These are phyloP conservation scores for Psittacara wagleri DNA, from an alignment of 2,113 vertebrate species.

Conservation along the genomic window DNA sequence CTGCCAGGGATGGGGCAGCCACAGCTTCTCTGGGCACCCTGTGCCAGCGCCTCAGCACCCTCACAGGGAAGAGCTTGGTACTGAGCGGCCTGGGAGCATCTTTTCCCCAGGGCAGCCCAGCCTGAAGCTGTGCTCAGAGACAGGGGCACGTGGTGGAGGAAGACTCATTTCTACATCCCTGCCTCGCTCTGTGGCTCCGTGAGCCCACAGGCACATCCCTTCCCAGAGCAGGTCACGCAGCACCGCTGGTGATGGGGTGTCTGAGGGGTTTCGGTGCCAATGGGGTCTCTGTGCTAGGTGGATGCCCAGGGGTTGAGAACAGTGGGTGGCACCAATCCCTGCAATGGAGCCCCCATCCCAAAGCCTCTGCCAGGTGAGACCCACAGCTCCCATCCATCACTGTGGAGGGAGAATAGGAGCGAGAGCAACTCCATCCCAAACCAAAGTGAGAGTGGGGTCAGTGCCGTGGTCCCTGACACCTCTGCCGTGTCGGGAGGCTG, in stretches of 20 bases:
- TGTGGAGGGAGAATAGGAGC: not conserved
- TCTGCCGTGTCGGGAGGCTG: fast-evolving
- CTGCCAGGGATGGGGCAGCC: not conserved
- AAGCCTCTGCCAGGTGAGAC: not conserved
- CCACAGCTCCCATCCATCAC: fast-evolving
- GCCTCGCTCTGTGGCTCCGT: fast-evolving
- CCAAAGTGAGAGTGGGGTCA: fast-evolving
- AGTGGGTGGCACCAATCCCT: not conserved
- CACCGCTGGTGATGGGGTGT: fast-evolving
- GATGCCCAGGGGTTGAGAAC: not conserved
- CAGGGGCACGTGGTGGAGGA: fast-evolving
- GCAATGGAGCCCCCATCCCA: fast-evolving
- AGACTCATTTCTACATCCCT: not conserved
- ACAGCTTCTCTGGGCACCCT: not conserved
- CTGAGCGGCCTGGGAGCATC: not conserved
- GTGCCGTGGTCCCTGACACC: fast-evolving
- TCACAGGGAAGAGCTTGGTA: not conserved
- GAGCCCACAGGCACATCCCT: fast-evolving
- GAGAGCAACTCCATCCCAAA: not conserved
- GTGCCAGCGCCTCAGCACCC: not conserved
- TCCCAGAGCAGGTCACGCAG: fast-evolving
- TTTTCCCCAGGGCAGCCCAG: fast-evolving
- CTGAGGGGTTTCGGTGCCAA: fast-evolving
- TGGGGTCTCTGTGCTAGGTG: not conserved
- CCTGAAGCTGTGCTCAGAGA: not conserved